phyloP scores from a whole-genome alignment of 2,888 invertebrate species.

The Drosophila incognita region DNA sequence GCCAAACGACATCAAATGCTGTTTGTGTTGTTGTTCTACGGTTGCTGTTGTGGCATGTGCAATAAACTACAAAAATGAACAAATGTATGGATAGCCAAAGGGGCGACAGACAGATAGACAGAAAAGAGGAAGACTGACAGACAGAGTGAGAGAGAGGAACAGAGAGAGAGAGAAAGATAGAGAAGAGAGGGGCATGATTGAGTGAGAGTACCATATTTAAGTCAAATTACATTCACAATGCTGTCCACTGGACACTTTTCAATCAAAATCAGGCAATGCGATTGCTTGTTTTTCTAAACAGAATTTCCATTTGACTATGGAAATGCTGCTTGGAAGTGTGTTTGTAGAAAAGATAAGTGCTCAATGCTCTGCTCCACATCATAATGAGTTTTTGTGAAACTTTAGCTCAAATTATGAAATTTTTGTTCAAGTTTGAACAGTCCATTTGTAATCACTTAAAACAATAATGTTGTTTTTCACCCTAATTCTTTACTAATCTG shows the following conservation, averaged over 20 bases:
- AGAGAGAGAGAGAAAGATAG: neutral
- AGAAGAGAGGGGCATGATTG: constrained; percentile 6
- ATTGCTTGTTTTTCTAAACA: constrained; percentile 47
- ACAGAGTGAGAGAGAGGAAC: neutral
- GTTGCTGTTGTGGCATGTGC: constrained; percentile 62
- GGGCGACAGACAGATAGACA: constrained; percentile 12
- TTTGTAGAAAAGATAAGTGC: neutral
- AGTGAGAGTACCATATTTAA: constrained; percentile 73
- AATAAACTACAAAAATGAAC: constrained; percentile 66
- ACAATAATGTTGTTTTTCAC: neutral
- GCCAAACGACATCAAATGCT: constrained; percentile 25
- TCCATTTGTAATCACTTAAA: neutral
- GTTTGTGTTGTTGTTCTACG: constrained; percentile 24
- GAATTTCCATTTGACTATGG: constrained; percentile 27
- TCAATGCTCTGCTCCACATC: neutral
- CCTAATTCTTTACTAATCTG: neutral
- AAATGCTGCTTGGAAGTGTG: neutral
- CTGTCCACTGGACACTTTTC: constrained; percentile 62
- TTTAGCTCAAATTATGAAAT: neutral
- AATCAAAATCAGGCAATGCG: constrained; percentile 66
- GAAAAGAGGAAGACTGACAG: neutral
- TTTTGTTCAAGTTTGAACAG: neutral
- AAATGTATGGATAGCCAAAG: constrained; percentile 34
- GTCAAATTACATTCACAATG: constrained; percentile 72
- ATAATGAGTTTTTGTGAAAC: neutral